These are phyloP conservation scores for Dolichotis patagonum DNA, from an alignment of 2,113 vertebrate genomes.

Conservation along the genomic window DNA sequence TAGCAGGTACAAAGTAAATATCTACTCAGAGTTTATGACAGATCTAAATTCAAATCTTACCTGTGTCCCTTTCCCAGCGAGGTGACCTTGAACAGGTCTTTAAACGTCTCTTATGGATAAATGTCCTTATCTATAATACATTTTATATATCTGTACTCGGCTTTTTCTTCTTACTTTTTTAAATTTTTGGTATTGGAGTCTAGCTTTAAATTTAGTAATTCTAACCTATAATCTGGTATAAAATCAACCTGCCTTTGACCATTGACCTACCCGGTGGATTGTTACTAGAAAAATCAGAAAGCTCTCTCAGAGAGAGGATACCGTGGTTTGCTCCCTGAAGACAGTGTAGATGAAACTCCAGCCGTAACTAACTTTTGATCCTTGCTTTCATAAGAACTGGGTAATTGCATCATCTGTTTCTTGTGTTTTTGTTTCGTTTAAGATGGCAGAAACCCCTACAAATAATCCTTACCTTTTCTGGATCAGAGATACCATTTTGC, in stretches of 20 bases:
- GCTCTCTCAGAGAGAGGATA: background rate
- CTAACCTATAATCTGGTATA: background rate
- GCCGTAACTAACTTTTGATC: background rate
- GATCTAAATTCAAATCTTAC: background rate
- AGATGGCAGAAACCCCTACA: background rate
- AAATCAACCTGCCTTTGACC: background rate
- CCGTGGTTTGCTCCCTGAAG: background rate
- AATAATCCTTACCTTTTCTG: slow-evolving; percentile 20
- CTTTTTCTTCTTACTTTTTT: background rate
- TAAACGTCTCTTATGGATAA: background rate
- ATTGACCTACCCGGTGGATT: background rate
- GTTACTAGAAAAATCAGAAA: background rate
- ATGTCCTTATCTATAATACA: background rate
- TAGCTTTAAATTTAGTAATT: background rate
- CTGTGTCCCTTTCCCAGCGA: background rate
- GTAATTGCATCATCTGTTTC: background rate
- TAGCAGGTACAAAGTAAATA: background rate
- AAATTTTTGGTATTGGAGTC: background rate
- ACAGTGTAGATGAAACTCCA: background rate
- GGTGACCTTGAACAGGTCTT: background rate
- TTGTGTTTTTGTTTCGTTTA: background rate
- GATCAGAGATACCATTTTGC: slow-evolving; percentile 7
- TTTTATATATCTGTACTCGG: background rate
- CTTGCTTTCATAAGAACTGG: background rate
- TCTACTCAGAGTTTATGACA: background rate